A percentile compares a stretch with the other conserved stretches of the same genome.
Conservation (phyloP, 2,113 vertebrate genomes). For the Urocolius indicus region DNA sequence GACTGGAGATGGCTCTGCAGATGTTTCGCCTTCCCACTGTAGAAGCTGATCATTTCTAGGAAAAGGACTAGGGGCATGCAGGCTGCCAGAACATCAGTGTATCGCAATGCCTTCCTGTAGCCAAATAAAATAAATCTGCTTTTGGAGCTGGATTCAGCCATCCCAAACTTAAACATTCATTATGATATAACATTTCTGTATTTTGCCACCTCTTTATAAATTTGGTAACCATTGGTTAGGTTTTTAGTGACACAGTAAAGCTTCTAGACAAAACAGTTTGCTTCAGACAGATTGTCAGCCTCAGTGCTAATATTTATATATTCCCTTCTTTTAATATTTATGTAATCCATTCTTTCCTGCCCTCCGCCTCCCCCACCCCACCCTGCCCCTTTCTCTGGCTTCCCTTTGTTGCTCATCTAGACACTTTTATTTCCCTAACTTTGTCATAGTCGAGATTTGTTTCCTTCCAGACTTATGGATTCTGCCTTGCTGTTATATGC, state of each 20-base stretch:
- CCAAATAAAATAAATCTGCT: neutral
- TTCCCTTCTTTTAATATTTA: neutral
- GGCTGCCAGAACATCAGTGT: neutral
- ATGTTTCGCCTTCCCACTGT: neutral
- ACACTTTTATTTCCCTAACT: neutral
- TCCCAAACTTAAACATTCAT: neutral
- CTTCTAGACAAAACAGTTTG: neutral
- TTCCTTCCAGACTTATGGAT: neutral
- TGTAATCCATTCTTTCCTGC: no score
- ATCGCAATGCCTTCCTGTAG: neutral
- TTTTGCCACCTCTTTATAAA: neutral
- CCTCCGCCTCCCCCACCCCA: no score
- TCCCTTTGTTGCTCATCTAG: neutral
- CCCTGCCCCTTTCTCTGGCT: neutral
- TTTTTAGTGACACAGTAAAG: neutral
- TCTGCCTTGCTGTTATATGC: neutral
- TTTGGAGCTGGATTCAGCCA: neutral
- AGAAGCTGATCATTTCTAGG: neutral
- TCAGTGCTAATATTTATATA: neutral
- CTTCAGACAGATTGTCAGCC: neutral
- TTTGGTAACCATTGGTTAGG: neutral
- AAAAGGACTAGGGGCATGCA: neutral
- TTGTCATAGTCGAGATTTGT: neutral
- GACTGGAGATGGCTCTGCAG: neutral
- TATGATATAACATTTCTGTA: neutral